A percentile compares a stretch with the other conserved stretches of the same genome.
Evolutionary conservation across 2,113 vertebrate species (phyloP).

Genomic region (Dermatemys mawii): DNA sequence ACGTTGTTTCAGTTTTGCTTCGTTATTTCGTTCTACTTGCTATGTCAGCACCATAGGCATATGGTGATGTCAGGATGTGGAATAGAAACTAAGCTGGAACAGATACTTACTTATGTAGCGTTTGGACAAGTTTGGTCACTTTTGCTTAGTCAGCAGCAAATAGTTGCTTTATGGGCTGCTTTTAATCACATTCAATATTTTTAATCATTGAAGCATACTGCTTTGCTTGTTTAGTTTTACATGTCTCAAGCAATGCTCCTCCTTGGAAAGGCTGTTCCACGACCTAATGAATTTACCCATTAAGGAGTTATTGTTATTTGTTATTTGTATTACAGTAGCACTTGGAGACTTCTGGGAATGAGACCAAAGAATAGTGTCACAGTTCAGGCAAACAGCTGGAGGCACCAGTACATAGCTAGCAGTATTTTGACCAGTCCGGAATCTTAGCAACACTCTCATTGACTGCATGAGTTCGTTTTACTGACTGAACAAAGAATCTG

Average conservation of each 20-base stretch:
- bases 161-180: not conserved
- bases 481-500: not conserved
- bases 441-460: not conserved
- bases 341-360: not conserved
- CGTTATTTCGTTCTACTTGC: conserved; percentile 11
- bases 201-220: conserved; percentile 7
- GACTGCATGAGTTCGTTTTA: not conserved
- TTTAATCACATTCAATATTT: not conserved
- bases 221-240: not conserved
- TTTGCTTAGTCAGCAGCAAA: conserved; percentile 18
- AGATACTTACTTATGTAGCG: conserved; percentile 14
- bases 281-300: not conserved
- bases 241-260: not conserved
- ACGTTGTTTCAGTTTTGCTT: conserved; percentile 44
- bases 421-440: not conserved
- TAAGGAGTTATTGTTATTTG: not conserved
- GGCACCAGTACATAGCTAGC: not conserved
- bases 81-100: conserved; percentile 22
- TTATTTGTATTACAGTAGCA: not conserved
- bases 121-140: conserved; percentile 4
- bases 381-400: not conserved
- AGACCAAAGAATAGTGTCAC: not conserved
- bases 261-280: not conserved
- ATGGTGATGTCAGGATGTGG: not conserved
- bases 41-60: conserved; percentile 28